Conservation (phyloP, 2,888 invertebrate genomes). For the Tethea ocularis region DNA sequence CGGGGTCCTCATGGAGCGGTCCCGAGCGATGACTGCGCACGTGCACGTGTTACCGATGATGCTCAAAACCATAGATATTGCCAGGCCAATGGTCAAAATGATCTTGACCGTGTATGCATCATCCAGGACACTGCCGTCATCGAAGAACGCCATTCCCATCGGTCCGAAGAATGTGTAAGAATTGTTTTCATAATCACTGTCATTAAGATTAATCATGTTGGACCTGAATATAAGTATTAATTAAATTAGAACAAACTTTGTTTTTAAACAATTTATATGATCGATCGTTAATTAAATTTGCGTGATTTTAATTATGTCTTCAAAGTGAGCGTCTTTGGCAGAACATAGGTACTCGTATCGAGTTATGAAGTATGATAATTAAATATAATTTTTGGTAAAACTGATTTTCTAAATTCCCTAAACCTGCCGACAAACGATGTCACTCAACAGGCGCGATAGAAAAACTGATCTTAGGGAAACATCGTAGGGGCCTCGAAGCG, state of each 20-base stretch:
- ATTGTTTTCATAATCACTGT: slow-evolving; percentile 51
- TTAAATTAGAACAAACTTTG: neutral
- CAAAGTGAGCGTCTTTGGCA: neutral
- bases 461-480: slow-evolving; percentile 43
- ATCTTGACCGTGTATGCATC: slow-evolving; percentile 83
- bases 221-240: neutral
- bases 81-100: slow-evolving; percentile 80
- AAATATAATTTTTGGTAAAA: too few relatives aligned
- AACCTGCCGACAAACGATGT: slow-evolving; percentile 24
- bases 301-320: neutral
- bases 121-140: slow-evolving; percentile 64
- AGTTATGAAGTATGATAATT: too few relatives aligned
- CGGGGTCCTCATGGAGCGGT: slow-evolving; percentile 91
- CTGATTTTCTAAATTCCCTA: too few relatives aligned
- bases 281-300: neutral
- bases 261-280: neutral
- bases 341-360: neutral
- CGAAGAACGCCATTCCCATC: slow-evolving; percentile 59
- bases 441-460: slow-evolving; percentile 39
- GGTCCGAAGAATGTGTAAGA: slow-evolving; percentile 65
- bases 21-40: slow-evolving; percentile 88
- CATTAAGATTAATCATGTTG: slow-evolving; percentile 32
- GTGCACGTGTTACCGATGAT: slow-evolving; percentile 90
- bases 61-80: slow-evolving; percentile 86
- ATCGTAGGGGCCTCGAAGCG: slow-evolving; percentile 34